Evolutionary conservation across 2,113 vertebrate species (phyloP), one percentile per base, ranked within the genome.

Genomic region (Urocynchramus pylzowi): DNA sequence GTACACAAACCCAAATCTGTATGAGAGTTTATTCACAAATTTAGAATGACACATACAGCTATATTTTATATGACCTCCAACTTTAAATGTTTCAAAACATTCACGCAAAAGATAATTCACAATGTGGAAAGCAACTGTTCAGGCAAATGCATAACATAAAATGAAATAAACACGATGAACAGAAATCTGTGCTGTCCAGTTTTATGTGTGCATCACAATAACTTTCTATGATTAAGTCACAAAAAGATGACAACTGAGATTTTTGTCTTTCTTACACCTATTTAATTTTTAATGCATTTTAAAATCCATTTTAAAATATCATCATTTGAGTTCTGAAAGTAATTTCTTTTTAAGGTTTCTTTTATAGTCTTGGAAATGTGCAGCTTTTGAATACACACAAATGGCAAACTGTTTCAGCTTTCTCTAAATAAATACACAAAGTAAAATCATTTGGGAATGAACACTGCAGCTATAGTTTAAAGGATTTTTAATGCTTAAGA

Each of bases 341-440:
- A 45, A 83, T 84, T 92, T 84, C 21, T 86, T 93, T 89, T 71
- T 68, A 70, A 83, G 16, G 31, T 87, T 93, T 86, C 56, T 56
- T 90, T 94, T 89, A 67, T 22, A 60, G 52, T 50, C 47, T 70
- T 70, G 50, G 74, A 91, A 90, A 83, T 64, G 49, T 1, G 27
- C 49, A 80, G 56, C 56, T 88, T 94, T 64, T 73, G 79, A 86
- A 92, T 81, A 70, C n/a, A 65, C 35, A 77, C 35, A 70, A 90
- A 90, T 49, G 42, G 78, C 63, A 96, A 96, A 83, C 27, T 63
- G 59, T 83, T 94, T 86, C 63, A 33, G 42, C 74, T 88, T 82
- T 73, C 91, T 85, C 84, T 80, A 96, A 93, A 86, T 93, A 95
- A 90, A 88, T 84, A 84, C 37, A 56, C 60, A 39, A 71, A 87